Conservation (phyloP, 2,797 vertebrate genomes). For the Prionace glauca region DNA sequence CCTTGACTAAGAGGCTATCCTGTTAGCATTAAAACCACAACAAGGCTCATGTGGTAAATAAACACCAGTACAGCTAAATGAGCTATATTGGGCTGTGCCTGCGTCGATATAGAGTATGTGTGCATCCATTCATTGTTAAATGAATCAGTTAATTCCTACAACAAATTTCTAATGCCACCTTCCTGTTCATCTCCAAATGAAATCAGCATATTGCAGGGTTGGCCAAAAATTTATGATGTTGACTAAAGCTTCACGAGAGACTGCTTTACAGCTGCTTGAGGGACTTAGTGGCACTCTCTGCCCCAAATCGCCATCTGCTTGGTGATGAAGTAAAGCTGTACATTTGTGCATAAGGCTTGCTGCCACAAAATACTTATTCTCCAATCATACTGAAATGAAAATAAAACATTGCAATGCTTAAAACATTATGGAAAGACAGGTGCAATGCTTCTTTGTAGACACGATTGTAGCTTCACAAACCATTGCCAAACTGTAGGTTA, state of each 20-base stretch:
- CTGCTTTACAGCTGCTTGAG: neutral
- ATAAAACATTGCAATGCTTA: neutral
- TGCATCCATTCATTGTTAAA: neutral
- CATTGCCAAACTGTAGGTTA: neutral
- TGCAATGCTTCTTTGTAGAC: neutral
- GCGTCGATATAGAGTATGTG: neutral
- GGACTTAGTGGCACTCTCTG: neutral
- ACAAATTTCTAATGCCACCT: neutral
- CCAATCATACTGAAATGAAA: neutral
- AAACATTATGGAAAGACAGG: neutral
- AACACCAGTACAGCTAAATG: neutral
- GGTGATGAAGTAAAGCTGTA: neutral
- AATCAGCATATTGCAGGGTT: neutral
- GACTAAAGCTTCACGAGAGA: neutral
- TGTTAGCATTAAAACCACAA: neutral
- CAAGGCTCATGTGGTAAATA: neutral
- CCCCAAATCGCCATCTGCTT: constrained; percentile 17
- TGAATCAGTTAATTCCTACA: neutral
- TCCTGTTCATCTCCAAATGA: neutral
- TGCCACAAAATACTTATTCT: neutral
- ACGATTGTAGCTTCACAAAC: neutral
- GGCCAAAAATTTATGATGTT: neutral
- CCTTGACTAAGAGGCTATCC: neutral
- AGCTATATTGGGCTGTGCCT: neutral
- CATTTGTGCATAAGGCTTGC: neutral